Percentiles rank a stretch among this genome's conserved stretches.
Evolutionary conservation across 30 jellyfish, hydroid and myxozoan species (phyloP).

Genomic region (Rhopilema esculentum): DNA sequence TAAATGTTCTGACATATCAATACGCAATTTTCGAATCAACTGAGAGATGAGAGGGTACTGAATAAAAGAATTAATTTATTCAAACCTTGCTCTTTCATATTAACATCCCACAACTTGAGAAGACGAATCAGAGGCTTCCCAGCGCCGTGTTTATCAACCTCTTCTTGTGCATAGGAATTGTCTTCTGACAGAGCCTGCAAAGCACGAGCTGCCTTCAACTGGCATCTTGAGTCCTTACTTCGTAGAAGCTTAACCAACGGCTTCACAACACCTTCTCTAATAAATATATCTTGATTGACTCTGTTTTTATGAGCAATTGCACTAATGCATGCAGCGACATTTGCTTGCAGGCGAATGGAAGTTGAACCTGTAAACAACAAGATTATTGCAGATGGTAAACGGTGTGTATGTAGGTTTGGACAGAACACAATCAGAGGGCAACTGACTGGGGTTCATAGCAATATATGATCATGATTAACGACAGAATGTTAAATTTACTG

Average conservation of each 20-base stretch:
- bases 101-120: conserved; percentile 74
- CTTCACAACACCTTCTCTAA: conserved; percentile 52
- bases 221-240: conserved; percentile 69
- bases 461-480: too few species aligned
- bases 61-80: too few species aligned
- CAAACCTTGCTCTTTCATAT: conserved; percentile 75
- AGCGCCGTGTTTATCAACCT: conserved; percentile 59
- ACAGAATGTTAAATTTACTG: too few species aligned
- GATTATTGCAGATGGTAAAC: too few species aligned
- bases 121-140: conserved; percentile 71
- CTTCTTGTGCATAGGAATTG: conserved; percentile 70
- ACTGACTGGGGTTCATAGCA: too few species aligned
- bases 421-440: too few species aligned
- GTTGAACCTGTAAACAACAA: conserved; percentile 26
- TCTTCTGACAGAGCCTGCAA: conserved; percentile 61
- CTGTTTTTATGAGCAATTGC: conserved; percentile 45
- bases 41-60: too few species aligned
- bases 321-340: conserved; percentile 69
- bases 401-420: too few species aligned
- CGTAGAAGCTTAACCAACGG: conserved; percentile 57
- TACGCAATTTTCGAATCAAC: too few species aligned
- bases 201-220: conserved; percentile 77
- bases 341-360: conserved; percentile 72
- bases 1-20: too few species aligned
- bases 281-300: conserved; percentile 62